Base-by-base conservation (phyloP, 2,888 invertebrate genomes). In the Nomada hirtipes region DNA sequence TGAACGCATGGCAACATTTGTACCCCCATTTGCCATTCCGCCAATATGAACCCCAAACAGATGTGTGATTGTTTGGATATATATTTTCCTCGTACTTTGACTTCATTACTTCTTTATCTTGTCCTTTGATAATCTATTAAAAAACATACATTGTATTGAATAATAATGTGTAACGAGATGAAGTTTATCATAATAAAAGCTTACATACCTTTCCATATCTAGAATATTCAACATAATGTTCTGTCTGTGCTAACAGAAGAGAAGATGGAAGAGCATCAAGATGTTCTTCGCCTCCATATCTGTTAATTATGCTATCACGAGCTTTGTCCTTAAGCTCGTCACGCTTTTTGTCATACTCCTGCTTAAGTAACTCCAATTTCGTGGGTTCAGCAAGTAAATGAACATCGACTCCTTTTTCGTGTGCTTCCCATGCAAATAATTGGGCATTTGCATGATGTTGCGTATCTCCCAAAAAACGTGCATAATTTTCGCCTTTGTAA, bases 11-110 rank as follows among this genome's bases (percentile, higher is more conserved):
- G 94, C 99, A 99, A 91, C 99, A 99, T 91, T 97, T 97, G 94
- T 97, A 99, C 0, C 99, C 99, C 99, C 99, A 99, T 81, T 96
- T 95, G 0, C 98, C 98, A 69, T 96, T 96, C 88, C 95, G 95
- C 99, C 99, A 99, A 93, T 95, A 99, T 0, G 99, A 99, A 4
- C 99, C 99, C 98, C 98, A 99, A 9, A 99, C 97, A 0, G 97
- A 96, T 0, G 97, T 97, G 93, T 99, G 99, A 94, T 99, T 99
- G 92, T 98, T 98, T 10, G 97, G 96, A 86, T 96, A 95, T 23
- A 98, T 96, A 93, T 99, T 99, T 94, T 99, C 99, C 92, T 98
- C 98, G 93, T 99, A 99, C 91, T 97, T 97, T 20, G 96, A 98
- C 94, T 97, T 95, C 10, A 98, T 96, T 0, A 97, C 95, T 81